A percentile compares a stretch with the other conserved stretches of the same genome.
These are phyloP conservation scores for Branchellion lobata DNA, from an alignment of 2,888 invertebrate genomes.

Conservation along the genomic window DNA sequence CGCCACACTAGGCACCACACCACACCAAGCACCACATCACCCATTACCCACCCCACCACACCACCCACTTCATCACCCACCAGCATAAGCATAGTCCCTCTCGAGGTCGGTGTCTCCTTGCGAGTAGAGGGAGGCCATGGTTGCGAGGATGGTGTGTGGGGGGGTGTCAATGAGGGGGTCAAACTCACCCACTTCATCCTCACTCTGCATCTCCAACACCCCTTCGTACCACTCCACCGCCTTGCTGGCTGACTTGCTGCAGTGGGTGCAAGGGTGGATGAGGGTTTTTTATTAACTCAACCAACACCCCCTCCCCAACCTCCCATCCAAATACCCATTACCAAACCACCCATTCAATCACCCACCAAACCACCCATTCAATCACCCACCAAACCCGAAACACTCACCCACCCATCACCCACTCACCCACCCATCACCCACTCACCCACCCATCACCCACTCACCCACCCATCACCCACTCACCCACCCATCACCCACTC, in stretches of 20 bases:
- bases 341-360: too few species aligned
- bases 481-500: not conserved
- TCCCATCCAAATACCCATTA: too few species aligned
- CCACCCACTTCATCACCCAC: constrained; percentile 53
- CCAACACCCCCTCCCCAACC: too few species aligned
- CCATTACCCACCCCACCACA: not conserved
- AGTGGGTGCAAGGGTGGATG: not conserved
- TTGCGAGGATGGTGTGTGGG: constrained; percentile 62
- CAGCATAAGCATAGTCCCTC: constrained; percentile 63
- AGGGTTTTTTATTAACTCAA: too few species aligned
- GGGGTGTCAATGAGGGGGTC: constrained; percentile 63
- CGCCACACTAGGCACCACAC: not conserved
- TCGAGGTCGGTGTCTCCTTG: constrained; percentile 63
- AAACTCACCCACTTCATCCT: constrained; percentile 59
- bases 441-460: not conserved
- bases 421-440: not conserved
- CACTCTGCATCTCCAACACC: constrained; percentile 59
- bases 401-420: too few species aligned
- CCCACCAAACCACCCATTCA: too few species aligned
- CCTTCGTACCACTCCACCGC: constrained; percentile 63
- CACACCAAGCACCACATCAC: constrained; percentile 56
- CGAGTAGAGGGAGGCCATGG: constrained; percentile 64
- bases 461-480: not conserved
- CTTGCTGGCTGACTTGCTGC: constrained; percentile 50
- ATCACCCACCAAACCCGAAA: too few species aligned